Evolutionary conservation across 2,888 invertebrate species (phyloP).

Genomic region (Melanotus villosus): DNA sequence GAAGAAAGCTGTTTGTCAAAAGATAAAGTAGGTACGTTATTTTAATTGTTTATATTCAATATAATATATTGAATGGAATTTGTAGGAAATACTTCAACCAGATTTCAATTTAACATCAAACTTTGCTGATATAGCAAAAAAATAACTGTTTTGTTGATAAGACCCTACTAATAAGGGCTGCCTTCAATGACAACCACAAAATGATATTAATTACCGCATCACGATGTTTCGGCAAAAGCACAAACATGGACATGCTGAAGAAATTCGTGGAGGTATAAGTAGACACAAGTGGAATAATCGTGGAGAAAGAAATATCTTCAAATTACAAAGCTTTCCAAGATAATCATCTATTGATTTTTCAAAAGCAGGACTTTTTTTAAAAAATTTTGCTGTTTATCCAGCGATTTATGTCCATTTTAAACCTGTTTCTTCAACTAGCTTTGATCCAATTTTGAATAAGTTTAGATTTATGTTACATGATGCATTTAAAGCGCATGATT

Average conservation of each 20-base stretch:
- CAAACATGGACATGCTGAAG: slow-evolving; percentile 2
- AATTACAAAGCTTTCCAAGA: neutral
- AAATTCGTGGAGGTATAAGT: neutral
- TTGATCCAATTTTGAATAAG: neutral
- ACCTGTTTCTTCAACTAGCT: neutral
- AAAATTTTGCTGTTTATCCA: neutral
- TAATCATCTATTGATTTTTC: slow-evolving; percentile 6
- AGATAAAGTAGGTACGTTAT: neutral
- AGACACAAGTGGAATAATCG: neutral
- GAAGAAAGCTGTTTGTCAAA: slow-evolving; percentile 1
- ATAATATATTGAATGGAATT: neutral
- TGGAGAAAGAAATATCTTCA: neutral
- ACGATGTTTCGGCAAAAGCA: neutral
- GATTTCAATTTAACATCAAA: neutral
- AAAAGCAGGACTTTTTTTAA: neutral
- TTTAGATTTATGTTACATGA: neutral
- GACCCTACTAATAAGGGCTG: too few relatives aligned
- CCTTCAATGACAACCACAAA: too few relatives aligned
- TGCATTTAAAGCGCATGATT: too few relatives aligned
- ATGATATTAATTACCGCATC: neutral
- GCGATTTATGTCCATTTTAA: neutral
- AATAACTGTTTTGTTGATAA: neutral
- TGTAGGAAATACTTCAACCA: neutral
- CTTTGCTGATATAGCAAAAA: neutral
- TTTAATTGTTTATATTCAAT: neutral